These are phyloP conservation scores for Glareola pratincola DNA, from an alignment of 2,113 vertebrate species.

Conservation along the genomic window DNA sequence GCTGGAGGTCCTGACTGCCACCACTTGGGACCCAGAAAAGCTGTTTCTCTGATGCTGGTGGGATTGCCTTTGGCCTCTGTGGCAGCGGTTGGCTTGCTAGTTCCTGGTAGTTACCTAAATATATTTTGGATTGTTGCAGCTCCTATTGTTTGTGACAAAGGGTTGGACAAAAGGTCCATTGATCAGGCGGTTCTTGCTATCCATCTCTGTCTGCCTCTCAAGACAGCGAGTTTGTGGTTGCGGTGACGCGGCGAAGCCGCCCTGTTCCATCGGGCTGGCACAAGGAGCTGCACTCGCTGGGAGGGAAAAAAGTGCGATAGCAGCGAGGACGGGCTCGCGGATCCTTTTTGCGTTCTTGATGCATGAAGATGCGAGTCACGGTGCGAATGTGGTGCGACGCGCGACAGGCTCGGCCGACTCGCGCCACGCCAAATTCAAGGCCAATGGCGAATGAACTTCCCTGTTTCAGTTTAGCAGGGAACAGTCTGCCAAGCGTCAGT, in stretches of 20 bases:
- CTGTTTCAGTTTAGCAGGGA: neutral
- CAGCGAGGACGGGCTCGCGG: fast-evolving
- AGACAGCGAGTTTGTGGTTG: neutral
- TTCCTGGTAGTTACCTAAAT: neutral
- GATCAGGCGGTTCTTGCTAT: neutral
- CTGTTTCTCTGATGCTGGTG: neutral
- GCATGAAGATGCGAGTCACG: fast-evolving
- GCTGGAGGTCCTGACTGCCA: neutral
- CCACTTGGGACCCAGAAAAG: neutral
- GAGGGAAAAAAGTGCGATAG: neutral
- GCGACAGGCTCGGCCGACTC: fast-evolving
- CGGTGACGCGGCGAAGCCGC: neutral
- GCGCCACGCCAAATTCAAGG: neutral
- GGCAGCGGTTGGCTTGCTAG: neutral
- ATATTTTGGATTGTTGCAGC: neutral
- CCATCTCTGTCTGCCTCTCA: neutral
- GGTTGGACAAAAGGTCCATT: conserved; percentile 33
- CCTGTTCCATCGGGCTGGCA: neutral
- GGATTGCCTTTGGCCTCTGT: neutral
- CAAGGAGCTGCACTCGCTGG: fast-evolving
- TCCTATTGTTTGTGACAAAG: conserved; percentile 10
- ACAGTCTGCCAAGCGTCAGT: neutral
- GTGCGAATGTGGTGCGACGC: fast-evolving
- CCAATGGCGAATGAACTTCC: too few relatives aligned
- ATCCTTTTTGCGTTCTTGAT: neutral